Evolutionary conservation across 2,888 invertebrate genomes (phyloP).

Genomic region (Eupithecia exiguata): DNA sequence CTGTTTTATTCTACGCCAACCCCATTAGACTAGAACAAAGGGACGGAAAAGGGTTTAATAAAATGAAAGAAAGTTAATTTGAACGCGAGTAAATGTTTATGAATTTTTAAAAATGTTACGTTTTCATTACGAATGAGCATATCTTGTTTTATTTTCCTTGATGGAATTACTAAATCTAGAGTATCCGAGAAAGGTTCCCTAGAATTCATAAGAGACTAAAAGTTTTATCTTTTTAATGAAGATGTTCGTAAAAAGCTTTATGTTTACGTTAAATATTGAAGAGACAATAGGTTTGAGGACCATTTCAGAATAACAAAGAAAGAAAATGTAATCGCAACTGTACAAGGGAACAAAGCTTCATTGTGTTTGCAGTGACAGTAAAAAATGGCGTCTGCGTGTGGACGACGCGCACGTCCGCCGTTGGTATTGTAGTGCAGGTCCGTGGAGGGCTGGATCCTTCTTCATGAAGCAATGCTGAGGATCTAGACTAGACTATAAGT

Average conservation of each 20-base stretch:
- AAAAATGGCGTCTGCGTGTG: constrained; percentile 4
- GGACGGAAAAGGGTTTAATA: constrained; percentile 1
- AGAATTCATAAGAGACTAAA: constrained; percentile 9
- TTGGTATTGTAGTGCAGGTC: background rate
- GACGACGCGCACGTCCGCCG: background rate
- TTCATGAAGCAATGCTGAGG: background rate
- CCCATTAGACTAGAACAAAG: constrained; percentile 5
- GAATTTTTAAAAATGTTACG: constrained; percentile 15
- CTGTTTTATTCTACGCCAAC: background rate
- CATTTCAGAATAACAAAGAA: constrained; percentile 5
- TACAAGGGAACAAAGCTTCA: background rate
- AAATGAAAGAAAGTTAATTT: constrained; percentile 10
- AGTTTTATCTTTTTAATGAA: constrained; percentile 5
- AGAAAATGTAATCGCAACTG: constrained; percentile 6
- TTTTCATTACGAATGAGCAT: constrained; percentile 12
- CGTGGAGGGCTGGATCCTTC: background rate
- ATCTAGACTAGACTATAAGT: background rate
- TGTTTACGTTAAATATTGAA: constrained; percentile 4
- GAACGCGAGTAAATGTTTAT: constrained; percentile 2
- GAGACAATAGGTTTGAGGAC: background rate
- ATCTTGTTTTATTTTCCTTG: constrained; percentile 19
- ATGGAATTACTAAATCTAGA: constrained; percentile 13
- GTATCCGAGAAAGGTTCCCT: background rate
- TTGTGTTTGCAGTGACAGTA: constrained; percentile 11
- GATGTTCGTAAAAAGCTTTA: background rate